Percentiles rank a stretch among this genome's conserved stretches.
Conservation (phyloP, 1,140 invertebrate species). For the Andricus grossulariae region DNA sequence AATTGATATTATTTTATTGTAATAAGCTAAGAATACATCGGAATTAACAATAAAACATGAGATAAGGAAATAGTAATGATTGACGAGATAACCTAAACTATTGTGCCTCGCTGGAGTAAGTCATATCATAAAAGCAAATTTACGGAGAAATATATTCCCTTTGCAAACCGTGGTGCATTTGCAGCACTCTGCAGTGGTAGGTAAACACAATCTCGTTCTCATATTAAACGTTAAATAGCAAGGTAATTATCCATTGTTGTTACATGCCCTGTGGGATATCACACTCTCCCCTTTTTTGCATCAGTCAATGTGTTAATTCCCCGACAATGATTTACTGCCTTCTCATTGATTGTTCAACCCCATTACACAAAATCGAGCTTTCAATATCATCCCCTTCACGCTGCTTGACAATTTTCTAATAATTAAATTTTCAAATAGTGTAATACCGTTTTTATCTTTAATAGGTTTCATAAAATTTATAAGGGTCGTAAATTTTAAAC, state of each 20-base stretch:
- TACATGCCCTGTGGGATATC: neutral
- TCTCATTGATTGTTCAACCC: constrained; percentile 23
- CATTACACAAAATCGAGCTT: constrained; percentile 17
- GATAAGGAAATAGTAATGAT: neutral
- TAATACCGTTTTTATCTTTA: too few relatives aligned
- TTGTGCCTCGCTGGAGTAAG: neutral
- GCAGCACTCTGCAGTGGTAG: neutral
- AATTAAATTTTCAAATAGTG: constrained; percentile 4
- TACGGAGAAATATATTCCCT: constrained; percentile 5
- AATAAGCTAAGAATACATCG: too few relatives aligned
- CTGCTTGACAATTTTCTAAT: neutral
- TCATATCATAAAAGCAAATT: constrained; percentile 26
- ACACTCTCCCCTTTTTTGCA: constrained; percentile 3
- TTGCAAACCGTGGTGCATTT: constrained; percentile 1
- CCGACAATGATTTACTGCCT: constrained; percentile 15
- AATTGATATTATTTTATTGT: too few relatives aligned
- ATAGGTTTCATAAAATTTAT: too few relatives aligned
- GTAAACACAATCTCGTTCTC: constrained; percentile 12
- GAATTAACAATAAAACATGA: too few relatives aligned
- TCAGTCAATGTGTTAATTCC: constrained; percentile 13
- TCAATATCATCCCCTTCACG: neutral
- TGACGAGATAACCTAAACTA: neutral
- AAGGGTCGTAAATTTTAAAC: too few relatives aligned
- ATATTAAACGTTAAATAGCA: constrained; percentile 14
- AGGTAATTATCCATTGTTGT: constrained; percentile 20